Base-by-base conservation (phyloP, 2,888 invertebrate species). In the Orchesella flavescens region DNA sequence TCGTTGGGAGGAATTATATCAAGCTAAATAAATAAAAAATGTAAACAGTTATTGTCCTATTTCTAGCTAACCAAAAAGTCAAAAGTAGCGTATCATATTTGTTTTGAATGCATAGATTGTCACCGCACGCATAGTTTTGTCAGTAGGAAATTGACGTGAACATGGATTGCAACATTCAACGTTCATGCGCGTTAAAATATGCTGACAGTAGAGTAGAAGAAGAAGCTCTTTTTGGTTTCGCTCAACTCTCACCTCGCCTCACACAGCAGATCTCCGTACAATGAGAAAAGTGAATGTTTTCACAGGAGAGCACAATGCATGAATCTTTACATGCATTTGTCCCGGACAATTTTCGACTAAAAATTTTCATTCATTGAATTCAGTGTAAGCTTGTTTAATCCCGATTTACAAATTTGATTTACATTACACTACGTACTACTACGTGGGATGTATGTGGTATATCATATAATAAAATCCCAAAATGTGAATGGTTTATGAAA, bases 11-110 rank as follows among this genome's bases (percentile, higher is more conserved):
- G 61, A 24, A 46, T 72, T 72, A 21, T 53, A 21, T 17, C 2
- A 13, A n/a, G n/a, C 46, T 66, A 71, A 69, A 44, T 69, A 78
- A 78, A 78, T 72, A 72, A 79, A 79, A 71, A 81, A 59, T 81
- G 74, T 79, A 81, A 80, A 73, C 43, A 75, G 66, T 69, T 75
- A 74, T 17, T 69, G 17, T 68, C 13, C 46, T 55, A n/a, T 65
- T 68, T 46, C 65, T 17, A 59, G 21, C 13, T 74, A 15, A 71
- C 7, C 34, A 34, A 34, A 34, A 34, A 15, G 55, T 34, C 34
- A 34, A 34, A 34, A 34, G 34, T 7, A 34, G 34, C 34, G 34
- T 34, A n/a, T n/a, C n/a, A n/a, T n/a, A n/a, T n/a, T n/a, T n/a
- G n/a, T 34, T 34, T 4, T 34, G 7, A 7, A 34, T 34, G 7